Conservation (phyloP, 1,140 invertebrate genomes). For the Euwallacea similis region DNA sequence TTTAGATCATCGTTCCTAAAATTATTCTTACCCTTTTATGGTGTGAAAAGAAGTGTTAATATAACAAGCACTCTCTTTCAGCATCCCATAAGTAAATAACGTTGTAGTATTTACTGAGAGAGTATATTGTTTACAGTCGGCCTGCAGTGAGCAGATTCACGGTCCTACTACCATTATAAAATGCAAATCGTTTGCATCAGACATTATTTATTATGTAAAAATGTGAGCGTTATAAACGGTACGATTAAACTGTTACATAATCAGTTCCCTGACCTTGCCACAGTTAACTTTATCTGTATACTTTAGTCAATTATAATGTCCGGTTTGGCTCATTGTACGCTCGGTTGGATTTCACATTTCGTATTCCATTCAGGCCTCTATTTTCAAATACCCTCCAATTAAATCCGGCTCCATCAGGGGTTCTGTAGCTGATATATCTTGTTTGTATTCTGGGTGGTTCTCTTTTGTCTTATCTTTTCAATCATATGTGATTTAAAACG, state of each 20-base stretch:
- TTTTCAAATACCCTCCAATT: background rate
- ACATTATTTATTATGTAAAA: constrained; percentile 31
- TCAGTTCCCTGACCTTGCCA: constrained; percentile 37
- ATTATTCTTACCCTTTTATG: too few species aligned
- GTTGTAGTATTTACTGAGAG: too few species aligned
- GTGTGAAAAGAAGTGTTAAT: too few species aligned
- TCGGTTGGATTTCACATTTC: constrained; percentile 30
- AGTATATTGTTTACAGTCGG: too few species aligned
- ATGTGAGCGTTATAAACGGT: constrained; percentile 20
- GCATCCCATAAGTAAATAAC: too few species aligned
- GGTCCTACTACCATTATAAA: constrained; percentile 6
- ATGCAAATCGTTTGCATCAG: constrained; percentile 13
- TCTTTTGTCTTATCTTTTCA: too few species aligned
- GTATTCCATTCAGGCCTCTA: constrained; percentile 20
- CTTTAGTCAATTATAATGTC: constrained; percentile 35
- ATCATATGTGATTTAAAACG: too few species aligned
- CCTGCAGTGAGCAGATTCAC: too few species aligned
- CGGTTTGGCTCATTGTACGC: constrained; percentile 29
- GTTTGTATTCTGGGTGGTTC: too few species aligned
- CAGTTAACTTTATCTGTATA: constrained; percentile 27
- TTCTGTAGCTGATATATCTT: background rate
- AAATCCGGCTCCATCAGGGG: constrained; percentile 7
- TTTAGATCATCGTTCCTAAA: too few species aligned
- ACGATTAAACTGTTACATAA: constrained; percentile 34
- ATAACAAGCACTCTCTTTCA: too few species aligned